Evolutionary conservation across 2,888 invertebrate species (phyloP), one percentile per base, ranked within the genome.

Genomic region (Napeogenes sylphis): DNA sequence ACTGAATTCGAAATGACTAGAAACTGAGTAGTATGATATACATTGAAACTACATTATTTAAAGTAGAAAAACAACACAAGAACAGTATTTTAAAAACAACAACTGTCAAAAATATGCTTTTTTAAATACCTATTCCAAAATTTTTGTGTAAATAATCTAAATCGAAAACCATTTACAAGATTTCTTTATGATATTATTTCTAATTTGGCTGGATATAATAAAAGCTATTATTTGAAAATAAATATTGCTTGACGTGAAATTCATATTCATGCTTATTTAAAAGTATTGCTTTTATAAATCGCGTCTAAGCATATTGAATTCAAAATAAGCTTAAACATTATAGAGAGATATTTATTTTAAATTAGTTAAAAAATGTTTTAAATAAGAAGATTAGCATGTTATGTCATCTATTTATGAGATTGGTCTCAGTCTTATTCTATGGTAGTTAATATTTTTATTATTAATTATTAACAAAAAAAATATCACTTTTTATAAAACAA

Each of bases 381-480:
- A 55, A 61, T 58, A 62, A 4, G n/a, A 35, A 35, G 35, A 35
- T 6, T 35, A 14, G 5, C 6, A 30, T 12, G 10, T 42, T 51
- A 51, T 51, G 30, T 30, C 10, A 51, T 63, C 54, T 58, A 55
- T 69, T 70, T 67, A 79, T 79, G 81, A 82, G 81, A 81, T 84
- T 85, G 84, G 81, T 83, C 81, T 85, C 85, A 85, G 85, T 85
- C 84, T 85, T 85, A 84, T 78, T 58, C 82, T 85, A 82, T 79
- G 62, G 63, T 61, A 45, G 55, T 61, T 21, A 21, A 21, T 21
- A 56, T 58, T 62, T 59, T 59, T 58, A 58, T 51, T 61, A 56
- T 21, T 59, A 59, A 55, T 54, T 62, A 67, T 58, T 59, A 21
- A 21, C 21, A 21, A 21, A 57, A 65, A 59, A 61, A 61, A 65